phyloP scores from a whole-genome alignment of 1,140 invertebrate genomes.

The Cydia amplana region DNA sequence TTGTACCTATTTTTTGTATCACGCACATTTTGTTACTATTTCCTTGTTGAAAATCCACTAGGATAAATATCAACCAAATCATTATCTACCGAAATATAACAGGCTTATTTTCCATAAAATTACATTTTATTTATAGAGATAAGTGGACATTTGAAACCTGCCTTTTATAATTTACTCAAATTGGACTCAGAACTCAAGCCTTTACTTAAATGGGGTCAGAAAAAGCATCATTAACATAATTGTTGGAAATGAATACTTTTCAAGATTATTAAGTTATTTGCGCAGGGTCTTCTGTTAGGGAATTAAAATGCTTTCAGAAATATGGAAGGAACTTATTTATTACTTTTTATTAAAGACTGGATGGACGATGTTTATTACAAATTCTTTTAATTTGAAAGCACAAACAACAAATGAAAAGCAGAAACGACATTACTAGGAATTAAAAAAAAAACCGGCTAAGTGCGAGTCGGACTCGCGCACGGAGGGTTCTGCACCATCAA shows the following conservation, averaged over 20 bases:
- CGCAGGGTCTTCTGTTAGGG: not conserved
- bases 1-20: too few species aligned
- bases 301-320: not conserved
- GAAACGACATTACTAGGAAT: too few species aligned
- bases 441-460: too few species aligned
- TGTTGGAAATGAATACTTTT: conserved; percentile 14
- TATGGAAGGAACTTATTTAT: not conserved
- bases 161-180: conserved; percentile 25
- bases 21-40: too few species aligned
- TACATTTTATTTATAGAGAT: not conserved
- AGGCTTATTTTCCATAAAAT: not conserved
- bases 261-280: conserved; percentile 1
- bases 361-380: too few species aligned
- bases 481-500: too few species aligned
- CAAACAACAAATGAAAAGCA: too few species aligned
- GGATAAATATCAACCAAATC: not conserved
- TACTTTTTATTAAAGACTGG: not conserved
- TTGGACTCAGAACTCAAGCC: conserved; percentile 18
- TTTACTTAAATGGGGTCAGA: conserved; percentile 9
- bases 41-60: not conserved
- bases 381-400: too few species aligned
- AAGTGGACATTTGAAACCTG: conserved; percentile 30
- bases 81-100: not conserved
- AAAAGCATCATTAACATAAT: conserved; percentile 18
- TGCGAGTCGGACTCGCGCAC: too few species aligned